These are phyloP conservation scores for Dendrolimus kikuchii DNA, from an alignment of 1,140 invertebrate genomes.

Conservation along the genomic window DNA sequence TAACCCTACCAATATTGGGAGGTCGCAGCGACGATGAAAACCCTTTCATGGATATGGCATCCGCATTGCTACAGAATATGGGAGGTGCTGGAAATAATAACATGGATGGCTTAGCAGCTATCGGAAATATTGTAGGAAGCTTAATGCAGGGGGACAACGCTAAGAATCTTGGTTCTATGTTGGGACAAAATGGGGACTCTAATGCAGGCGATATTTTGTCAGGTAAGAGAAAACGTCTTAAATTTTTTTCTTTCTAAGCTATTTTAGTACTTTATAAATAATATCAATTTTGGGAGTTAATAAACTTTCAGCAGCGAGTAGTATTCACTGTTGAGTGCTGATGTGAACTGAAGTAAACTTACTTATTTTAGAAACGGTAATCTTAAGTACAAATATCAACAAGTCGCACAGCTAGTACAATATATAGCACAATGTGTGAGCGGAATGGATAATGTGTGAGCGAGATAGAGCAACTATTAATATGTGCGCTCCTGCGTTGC, in stretches of 20 bases:
- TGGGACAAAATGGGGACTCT: slow-evolving; percentile 40
- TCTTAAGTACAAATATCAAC: too few relatives aligned
- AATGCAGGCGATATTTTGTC: slow-evolving; percentile 54
- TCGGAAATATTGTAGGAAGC: slow-evolving; percentile 69
- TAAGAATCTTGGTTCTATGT: slow-evolving; percentile 48
- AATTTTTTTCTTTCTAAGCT: neutral
- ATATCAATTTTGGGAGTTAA: too few relatives aligned
- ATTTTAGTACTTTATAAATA: too few relatives aligned
- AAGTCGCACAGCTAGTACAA: too few relatives aligned
- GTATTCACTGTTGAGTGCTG: too few relatives aligned
- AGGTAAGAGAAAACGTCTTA: slow-evolving; percentile 35
- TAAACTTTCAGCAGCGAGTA: too few relatives aligned
- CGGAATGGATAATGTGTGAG: too few relatives aligned
- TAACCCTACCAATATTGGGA: slow-evolving; percentile 30
- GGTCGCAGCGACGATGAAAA: slow-evolving; percentile 55
- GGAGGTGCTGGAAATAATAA: slow-evolving; percentile 61
- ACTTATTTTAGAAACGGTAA: too few relatives aligned
- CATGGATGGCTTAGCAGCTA: slow-evolving; percentile 43
- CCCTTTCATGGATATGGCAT: slow-evolving; percentile 73
- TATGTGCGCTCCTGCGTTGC: too few relatives aligned
- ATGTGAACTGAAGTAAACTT: too few relatives aligned
- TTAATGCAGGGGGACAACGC: slow-evolving; percentile 74
- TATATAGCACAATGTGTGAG: too few relatives aligned
- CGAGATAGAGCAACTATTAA: too few relatives aligned
- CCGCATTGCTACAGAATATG: slow-evolving; percentile 72